Evolutionary conservation across 2,797 vertebrate species (phyloP).

Genomic region (Choloepus didactylus): DNA sequence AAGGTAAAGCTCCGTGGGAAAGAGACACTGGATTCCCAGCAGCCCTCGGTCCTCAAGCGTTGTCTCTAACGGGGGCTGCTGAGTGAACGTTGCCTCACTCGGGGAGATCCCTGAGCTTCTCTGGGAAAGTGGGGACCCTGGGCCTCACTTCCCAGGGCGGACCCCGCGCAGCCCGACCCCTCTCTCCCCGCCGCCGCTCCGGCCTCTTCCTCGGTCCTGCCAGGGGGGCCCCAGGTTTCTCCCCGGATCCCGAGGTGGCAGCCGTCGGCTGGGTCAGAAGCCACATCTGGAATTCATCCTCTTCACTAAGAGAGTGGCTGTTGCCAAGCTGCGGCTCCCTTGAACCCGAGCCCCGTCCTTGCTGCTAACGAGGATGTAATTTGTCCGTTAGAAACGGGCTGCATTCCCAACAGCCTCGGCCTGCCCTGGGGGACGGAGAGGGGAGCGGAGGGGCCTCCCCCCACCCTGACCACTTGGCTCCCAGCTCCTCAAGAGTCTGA

Average conservation of each 20-base stretch:
- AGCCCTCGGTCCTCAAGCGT: accelerated
- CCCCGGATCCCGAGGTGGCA: background rate
- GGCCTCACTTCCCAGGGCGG: background rate
- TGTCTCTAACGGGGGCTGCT: background rate
- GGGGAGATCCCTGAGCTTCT: background rate
- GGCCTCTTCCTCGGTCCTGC: accelerated
- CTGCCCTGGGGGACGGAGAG: background rate
- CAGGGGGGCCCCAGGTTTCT: background rate
- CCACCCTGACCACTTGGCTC: background rate
- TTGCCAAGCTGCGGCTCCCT: constrained; percentile 86
- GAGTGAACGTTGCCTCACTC: accelerated
- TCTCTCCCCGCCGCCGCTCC: accelerated
- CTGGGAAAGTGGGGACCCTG: background rate
- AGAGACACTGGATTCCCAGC: background rate
- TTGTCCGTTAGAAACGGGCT: constrained; percentile 90
- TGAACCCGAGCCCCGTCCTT: constrained; percentile 86
- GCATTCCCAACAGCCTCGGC: constrained; percentile 83
- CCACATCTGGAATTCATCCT: constrained; percentile 84
- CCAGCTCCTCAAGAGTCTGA: background rate
- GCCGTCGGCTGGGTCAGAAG: constrained; percentile 70
- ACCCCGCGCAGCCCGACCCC: background rate
- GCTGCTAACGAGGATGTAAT: constrained; percentile 90
- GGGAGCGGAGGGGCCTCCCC: background rate
- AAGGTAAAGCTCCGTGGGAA: background rate
- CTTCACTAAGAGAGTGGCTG: constrained; percentile 86